A percentile compares a stretch with the other conserved stretches of the same genome.
Conservation (phyloP, 1,140 invertebrate genomes). For the Philopotamus ludificatus region DNA sequence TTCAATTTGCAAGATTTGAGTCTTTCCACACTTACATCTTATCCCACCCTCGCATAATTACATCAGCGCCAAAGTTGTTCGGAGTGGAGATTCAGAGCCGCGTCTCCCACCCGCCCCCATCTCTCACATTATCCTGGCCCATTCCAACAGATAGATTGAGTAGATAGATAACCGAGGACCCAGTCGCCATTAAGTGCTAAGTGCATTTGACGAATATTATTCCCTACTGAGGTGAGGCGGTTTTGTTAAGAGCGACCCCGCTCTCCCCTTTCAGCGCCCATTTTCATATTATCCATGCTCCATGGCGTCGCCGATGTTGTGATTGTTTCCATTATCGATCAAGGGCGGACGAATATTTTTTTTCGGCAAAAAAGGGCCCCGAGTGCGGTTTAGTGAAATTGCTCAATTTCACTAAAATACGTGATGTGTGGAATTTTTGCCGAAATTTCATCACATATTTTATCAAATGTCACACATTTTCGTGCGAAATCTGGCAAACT, state of each 20-base stretch:
- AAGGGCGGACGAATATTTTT: constrained; percentile 12
- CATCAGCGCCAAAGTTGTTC: background rate
- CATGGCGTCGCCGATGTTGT: constrained; percentile 6
- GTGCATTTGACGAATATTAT: constrained; percentile 10
- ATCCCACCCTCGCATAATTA: background rate
- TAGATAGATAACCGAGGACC: background rate
- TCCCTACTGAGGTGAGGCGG: background rate
- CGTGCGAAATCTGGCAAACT: too few species aligned
- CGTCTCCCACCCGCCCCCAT: background rate
- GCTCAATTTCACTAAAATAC: too few species aligned
- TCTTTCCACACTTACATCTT: background rate
- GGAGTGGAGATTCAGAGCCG: background rate
- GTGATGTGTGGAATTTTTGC: too few species aligned
- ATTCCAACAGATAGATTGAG: background rate
- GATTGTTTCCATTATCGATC: constrained; percentile 13
- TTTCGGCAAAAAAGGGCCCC: too few species aligned
- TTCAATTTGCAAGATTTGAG: constrained; percentile 5
- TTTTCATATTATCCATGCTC: constrained; percentile 11
- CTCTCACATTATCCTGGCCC: background rate
- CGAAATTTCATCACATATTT: too few species aligned
- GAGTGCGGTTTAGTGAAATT: too few species aligned
- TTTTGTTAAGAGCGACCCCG: background rate
- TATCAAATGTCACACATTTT: too few species aligned
- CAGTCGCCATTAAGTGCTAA: background rate
- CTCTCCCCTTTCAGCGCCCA: background rate